phyloP scores from a whole-genome alignment of 2,113 vertebrate genomes.

The Charadrius vociferus region DNA sequence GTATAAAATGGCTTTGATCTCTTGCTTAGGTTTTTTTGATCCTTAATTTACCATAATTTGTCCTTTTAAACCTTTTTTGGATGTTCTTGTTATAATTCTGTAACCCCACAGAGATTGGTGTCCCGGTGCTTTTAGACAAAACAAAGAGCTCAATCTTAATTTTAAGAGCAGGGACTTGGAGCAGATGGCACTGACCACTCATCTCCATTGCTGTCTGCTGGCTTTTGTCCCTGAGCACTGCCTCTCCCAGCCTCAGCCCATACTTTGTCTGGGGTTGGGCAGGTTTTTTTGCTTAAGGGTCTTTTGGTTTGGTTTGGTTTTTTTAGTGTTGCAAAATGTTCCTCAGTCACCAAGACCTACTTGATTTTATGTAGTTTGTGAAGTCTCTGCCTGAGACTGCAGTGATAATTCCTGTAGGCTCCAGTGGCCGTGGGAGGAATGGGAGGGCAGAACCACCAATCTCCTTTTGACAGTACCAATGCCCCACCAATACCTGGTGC shows the following conservation, averaged over 20 bases:
- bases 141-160: not conserved
- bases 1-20: not conserved
- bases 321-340: not conserved
- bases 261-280: not conserved
- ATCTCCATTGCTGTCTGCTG: not conserved
- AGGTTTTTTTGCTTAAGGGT: not conserved
- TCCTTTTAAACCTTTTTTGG: not conserved
- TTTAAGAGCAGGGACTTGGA: not conserved
- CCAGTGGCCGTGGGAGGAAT: not conserved
- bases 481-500: not conserved
- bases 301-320: not conserved
- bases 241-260: not conserved
- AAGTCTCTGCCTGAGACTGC: not conserved
- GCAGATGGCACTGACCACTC: not conserved
- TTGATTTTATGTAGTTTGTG: not conserved
- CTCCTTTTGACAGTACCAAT: not conserved
- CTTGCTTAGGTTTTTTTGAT: not conserved
- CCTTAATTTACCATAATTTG: not conserved
- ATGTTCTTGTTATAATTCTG: not conserved
- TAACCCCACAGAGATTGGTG: rapidly evolving
- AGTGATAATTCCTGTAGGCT: not conserved
- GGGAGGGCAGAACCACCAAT: not conserved
- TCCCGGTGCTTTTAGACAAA: not conserved
- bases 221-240: not conserved
- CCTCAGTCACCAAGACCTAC: not conserved